Percentiles rank a stretch among this genome's conserved stretches.
These are phyloP conservation scores for Heteromurus nitidus DNA, from an alignment of 2,888 invertebrate genomes.

Conservation along the genomic window DNA sequence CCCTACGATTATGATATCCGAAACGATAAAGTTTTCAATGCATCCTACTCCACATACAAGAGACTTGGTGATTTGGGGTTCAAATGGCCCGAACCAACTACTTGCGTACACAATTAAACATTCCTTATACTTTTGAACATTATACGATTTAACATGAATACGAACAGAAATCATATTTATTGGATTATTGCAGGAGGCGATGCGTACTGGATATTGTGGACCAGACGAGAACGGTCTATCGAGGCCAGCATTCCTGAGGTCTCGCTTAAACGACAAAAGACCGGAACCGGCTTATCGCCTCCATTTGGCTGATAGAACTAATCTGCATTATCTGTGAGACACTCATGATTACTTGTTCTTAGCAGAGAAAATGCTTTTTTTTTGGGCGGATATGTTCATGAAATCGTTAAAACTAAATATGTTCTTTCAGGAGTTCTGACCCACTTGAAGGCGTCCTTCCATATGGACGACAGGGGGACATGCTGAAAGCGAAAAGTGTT, in stretches of 20 bases:
- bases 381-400: too few relatives aligned
- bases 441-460: slow-evolving; percentile 71
- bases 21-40: slow-evolving; percentile 69
- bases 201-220: slow-evolving; percentile 70
- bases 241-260: slow-evolving; percentile 63
- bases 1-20: slow-evolving; percentile 71
- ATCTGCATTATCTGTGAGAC: slow-evolving; percentile 68
- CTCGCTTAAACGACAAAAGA: slow-evolving; percentile 57
- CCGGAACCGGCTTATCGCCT: slow-evolving; percentile 71
- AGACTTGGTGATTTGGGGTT: slow-evolving; percentile 69
- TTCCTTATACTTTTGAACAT: too few relatives aligned
- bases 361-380: too few relatives aligned
- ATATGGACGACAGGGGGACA: slow-evolving; percentile 69
- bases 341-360: background rate
- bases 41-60: slow-evolving; percentile 69
- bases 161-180: too few relatives aligned
- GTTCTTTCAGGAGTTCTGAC: slow-evolving; percentile 64
- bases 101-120: slow-evolving; percentile 61
- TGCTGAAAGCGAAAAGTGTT: slow-evolving; percentile 68
- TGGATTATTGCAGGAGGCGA: slow-evolving; percentile 63
- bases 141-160: too few relatives aligned
- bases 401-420: background rate
- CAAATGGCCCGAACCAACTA: slow-evolving; percentile 70
- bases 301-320: slow-evolving; percentile 70
- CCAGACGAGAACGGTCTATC: slow-evolving; percentile 54